phyloP scores from a whole-genome alignment of 2,113 vertebrate genomes.

The Salvator merianae region DNA sequence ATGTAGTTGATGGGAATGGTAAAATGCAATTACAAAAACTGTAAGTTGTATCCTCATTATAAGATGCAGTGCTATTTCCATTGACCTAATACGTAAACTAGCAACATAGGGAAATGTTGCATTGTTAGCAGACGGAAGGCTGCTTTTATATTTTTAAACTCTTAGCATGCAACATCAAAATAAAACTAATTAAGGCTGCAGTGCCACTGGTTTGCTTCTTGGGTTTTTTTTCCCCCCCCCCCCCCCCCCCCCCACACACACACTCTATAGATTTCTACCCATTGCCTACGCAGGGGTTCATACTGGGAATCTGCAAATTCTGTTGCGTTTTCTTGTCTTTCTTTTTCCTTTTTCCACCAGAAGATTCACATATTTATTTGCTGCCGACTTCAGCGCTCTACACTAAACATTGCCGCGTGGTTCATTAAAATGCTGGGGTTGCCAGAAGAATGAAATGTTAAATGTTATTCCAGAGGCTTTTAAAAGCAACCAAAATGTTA shows the following conservation, averaged over 20 bases:
- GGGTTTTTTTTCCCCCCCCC: not conserved
- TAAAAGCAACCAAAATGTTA: constrained; percentile 70
- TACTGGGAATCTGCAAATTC: constrained; percentile 38
- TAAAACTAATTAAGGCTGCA: constrained; percentile 28
- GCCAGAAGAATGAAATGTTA: constrained; percentile 51
- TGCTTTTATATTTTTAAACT: constrained; percentile 43
- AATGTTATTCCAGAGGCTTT: constrained; percentile 68
- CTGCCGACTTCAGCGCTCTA: not conserved
- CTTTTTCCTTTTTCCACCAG: not conserved
- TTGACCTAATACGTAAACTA: constrained; percentile 72
- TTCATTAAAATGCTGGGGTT: constrained; percentile 23
- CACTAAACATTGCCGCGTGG: constrained; percentile 21
- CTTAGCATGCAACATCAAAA: constrained; percentile 51
- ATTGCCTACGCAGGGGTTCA: constrained; percentile 4
- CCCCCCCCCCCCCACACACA: no score
- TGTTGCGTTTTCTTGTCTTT: constrained; percentile 55
- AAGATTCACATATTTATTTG: constrained; percentile 51
- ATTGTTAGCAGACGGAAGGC: constrained; percentile 54
- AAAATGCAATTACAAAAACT: constrained; percentile 71
- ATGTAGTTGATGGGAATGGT: constrained; percentile 80
- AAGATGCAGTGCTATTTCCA: constrained; percentile 77
- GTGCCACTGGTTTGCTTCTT: constrained; percentile 1
- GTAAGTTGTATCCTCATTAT: constrained; percentile 76
- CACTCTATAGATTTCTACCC: no score
- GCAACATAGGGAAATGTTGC: constrained; percentile 53